Evolutionary conservation across 2,888 invertebrate genomes (phyloP), one percentile per base, ranked within the genome.

Genomic region (Acanthosepion pharaonis): DNA sequence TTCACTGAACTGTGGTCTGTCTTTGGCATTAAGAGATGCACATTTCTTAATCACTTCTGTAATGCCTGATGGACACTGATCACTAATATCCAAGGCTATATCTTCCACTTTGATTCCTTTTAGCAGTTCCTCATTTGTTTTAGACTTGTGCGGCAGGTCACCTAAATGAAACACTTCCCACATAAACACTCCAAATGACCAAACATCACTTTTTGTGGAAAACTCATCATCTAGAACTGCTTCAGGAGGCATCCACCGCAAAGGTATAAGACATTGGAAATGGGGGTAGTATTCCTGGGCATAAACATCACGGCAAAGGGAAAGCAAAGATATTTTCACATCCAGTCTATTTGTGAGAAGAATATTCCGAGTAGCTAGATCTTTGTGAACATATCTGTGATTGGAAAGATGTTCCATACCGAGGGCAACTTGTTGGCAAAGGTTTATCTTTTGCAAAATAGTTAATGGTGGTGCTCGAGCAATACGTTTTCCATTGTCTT

Each of bases 141-240:
- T 97, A 96, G 98, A 98, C 28, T 98, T 98, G 96, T 98, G 98
- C 0, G 99, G 99, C 96, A 98, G 97, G 96, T 98, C 98, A 28
- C 98, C 98, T 97, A 98, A 98, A 96, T 98, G 98, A 97, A 98
- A 98, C 95, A 99, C 98, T 98, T 99, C 99, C 99, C 99, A 99
- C 49, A 99, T 98, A 28, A 99, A 98, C 48, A 98, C 98, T 0
- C 98, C 99, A 97, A 98, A 99, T 96, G 99, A 98, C 98, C 99
- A 99, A 0, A 99, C 98, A 97, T 99, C 99, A 96, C 99, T 99
- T 97, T 99, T 99, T 92, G 98, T 98, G 28, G 99, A 99, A 97
- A 98, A 99, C 95, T 99, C 99, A 95, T 99, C 99, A 96, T 99
- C 99, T 96, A 98, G 98, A 1, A 99, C 98, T 2, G 99, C 99